Conservation (phyloP, 2,113 vertebrate genomes). For the Sturnus vulgaris region DNA sequence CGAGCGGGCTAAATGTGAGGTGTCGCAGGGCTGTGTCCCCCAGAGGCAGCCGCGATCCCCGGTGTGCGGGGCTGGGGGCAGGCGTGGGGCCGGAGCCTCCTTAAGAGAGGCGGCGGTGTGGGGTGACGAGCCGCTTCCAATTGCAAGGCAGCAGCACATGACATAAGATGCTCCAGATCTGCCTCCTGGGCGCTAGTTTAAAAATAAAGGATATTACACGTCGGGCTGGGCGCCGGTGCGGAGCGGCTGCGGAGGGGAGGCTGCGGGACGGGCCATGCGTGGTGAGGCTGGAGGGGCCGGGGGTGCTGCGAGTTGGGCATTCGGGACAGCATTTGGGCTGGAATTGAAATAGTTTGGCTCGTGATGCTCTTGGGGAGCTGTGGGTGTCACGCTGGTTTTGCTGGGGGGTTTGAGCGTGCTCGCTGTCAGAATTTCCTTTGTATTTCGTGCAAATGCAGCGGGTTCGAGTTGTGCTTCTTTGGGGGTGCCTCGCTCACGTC, state of each 20-base stretch:
- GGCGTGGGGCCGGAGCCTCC: constrained; percentile 28
- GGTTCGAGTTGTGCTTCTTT: rapidly evolving
- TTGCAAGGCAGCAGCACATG: constrained; percentile 60
- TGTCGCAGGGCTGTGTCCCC: not conserved
- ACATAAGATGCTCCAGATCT: constrained; percentile 43
- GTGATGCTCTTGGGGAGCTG: not conserved
- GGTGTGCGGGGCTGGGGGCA: not conserved
- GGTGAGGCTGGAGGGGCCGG: not conserved
- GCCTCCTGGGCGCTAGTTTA: constrained; percentile 70
- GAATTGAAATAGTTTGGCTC: rapidly evolving
- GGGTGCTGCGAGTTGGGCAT: rapidly evolving
- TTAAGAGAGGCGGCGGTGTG: constrained; percentile 78
- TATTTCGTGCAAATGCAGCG: rapidly evolving
- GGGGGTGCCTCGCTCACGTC: not conserved
- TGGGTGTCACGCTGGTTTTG: not conserved
- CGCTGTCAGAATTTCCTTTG: not conserved
- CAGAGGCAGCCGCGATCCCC: not conserved
- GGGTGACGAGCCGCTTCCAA: constrained; percentile 76
- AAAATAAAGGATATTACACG: constrained; percentile 64
- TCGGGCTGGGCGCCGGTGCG: not conserved
- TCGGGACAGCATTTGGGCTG: rapidly evolving
- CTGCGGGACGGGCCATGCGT: not conserved
- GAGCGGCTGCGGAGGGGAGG: not conserved
- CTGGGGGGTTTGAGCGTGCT: rapidly evolving
- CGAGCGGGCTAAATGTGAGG: rapidly evolving